Evolutionary conservation across 2,888 invertebrate genomes (phyloP).

Genomic region (Cheilosia pagana): DNA sequence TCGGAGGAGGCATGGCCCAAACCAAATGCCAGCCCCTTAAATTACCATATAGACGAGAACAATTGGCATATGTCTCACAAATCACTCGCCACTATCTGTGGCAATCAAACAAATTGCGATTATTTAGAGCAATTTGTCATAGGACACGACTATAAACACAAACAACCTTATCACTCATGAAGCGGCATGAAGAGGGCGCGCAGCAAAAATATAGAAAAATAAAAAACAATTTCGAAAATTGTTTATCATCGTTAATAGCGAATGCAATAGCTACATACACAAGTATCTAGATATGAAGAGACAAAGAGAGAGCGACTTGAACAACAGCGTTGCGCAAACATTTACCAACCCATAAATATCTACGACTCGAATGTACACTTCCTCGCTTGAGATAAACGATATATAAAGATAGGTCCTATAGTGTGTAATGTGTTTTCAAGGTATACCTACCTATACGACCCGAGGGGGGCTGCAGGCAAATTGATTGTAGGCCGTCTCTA

Average conservation of each 20-base stretch:
- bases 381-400: constrained; percentile 56
- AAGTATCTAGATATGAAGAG: not conserved
- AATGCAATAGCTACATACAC: constrained; percentile 34
- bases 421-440: constrained; percentile 24
- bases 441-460: constrained; percentile 8
- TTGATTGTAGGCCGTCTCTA: constrained; percentile 36
- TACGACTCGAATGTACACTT: constrained; percentile 42
- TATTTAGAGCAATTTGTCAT: constrained; percentile 73
- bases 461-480: constrained; percentile 19
- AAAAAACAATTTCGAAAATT: constrained; percentile 62
- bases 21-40: not conserved
- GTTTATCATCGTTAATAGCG: constrained; percentile 62
- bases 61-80: constrained; percentile 69
- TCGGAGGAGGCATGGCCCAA: not conserved
- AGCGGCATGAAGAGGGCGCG: not conserved
- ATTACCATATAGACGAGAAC: constrained; percentile 34
- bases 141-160: constrained; percentile 54
- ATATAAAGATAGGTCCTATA: constrained; percentile 38
- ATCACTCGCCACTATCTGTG: constrained; percentile 56
- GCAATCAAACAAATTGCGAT: constrained; percentile 70
- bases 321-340: constrained; percentile 53
- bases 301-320: constrained; percentile 24
- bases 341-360: constrained; percentile 43
- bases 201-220: not conserved
- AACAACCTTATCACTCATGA: constrained; percentile 64